These are phyloP conservation scores for Thymelicus lineola DNA, from an alignment of 2,888 invertebrate genomes.

Conservation along the genomic window DNA sequence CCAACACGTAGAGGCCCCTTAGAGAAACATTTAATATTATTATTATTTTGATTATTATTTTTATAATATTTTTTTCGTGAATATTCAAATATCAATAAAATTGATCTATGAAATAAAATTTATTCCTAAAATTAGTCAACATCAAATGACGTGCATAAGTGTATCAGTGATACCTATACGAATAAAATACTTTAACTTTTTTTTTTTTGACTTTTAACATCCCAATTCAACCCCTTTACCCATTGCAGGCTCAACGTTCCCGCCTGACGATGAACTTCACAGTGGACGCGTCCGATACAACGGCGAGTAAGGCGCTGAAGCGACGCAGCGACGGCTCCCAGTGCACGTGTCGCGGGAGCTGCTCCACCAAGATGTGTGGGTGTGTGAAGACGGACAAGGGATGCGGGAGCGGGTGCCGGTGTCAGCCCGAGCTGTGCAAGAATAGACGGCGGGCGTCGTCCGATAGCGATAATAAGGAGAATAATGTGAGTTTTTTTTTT, in stretches of 20 bases:
- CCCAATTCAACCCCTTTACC: too few relatives aligned
- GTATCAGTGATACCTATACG: too few relatives aligned
- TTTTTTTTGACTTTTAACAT: too few relatives aligned
- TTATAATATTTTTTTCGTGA: too few relatives aligned
- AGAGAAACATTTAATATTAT: too few relatives aligned
- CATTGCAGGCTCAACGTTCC: constrained; percentile 67
- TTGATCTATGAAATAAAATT: too few relatives aligned
- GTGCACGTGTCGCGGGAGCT: constrained; percentile 87
- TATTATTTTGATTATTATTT: too few relatives aligned
- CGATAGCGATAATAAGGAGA: constrained; percentile 74
- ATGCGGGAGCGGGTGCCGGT: constrained; percentile 83
- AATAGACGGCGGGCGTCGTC: constrained; percentile 56
- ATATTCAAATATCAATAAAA: too few relatives aligned
- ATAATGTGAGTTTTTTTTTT: constrained; percentile 47
- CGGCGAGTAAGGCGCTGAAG: constrained; percentile 64
- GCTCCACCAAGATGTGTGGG: constrained; percentile 84
- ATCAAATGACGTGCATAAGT: too few relatives aligned
- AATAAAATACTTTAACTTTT: too few relatives aligned
- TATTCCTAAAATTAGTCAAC: too few relatives aligned
- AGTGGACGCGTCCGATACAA: constrained; percentile 33
- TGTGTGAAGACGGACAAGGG: constrained; percentile 81
- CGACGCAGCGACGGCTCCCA: constrained; percentile 84
- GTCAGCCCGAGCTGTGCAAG: constrained; percentile 74
- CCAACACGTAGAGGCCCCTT: too few relatives aligned
- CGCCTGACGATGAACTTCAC: constrained; percentile 75